These are phyloP conservation scores for Octodon degus DNA, from an alignment of 2,113 vertebrate species.

Conservation along the genomic window DNA sequence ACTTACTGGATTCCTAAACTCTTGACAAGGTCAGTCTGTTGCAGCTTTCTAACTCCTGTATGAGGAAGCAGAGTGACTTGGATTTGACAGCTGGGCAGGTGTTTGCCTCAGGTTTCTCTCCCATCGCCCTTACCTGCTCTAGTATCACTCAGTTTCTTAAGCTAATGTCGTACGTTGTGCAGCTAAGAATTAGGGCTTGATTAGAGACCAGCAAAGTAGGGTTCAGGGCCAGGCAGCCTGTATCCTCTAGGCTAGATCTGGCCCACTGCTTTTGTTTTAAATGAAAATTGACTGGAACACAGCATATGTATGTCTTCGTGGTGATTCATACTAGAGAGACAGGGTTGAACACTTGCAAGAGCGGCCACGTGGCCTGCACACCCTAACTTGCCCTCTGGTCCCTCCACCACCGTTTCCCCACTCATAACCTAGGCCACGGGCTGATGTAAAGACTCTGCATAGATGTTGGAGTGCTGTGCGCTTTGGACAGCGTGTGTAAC, in stretches of 20 bases:
- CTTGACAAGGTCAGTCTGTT: background rate
- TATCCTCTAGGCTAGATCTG: background rate
- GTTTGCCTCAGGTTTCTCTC: background rate
- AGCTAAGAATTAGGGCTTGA: background rate
- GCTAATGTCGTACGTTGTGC: background rate
- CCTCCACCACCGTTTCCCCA: background rate
- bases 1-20: background rate
- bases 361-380: background rate
- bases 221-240: background rate
- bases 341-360: background rate
- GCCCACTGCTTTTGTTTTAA: background rate
- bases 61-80: background rate
- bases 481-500: background rate
- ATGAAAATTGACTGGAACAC: background rate
- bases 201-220: background rate
- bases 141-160: slow-evolving; percentile 36
- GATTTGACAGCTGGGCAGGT: background rate
- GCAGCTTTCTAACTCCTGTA: background rate
- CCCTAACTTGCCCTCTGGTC: background rate
- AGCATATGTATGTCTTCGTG: background rate
- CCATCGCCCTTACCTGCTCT: background rate
- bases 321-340: background rate
- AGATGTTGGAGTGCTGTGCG: background rate
- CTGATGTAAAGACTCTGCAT: background rate
- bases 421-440: background rate